Evolutionary conservation across 2,888 invertebrate species (phyloP), one percentile per base, ranked within the genome.

Genomic region (Cheilosia urbana): DNA sequence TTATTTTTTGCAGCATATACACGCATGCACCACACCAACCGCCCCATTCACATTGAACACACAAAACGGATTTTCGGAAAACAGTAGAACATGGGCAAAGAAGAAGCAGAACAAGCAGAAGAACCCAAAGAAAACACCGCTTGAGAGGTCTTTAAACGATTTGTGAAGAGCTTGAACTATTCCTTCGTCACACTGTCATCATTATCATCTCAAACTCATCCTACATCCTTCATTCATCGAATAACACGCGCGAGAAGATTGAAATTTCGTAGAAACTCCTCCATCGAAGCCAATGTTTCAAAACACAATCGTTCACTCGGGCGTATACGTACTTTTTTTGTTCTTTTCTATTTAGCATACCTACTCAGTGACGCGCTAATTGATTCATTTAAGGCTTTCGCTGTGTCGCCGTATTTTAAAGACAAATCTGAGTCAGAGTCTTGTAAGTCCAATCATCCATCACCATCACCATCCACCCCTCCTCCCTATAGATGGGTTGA

Each of bases 371-470:
- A 60, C 40, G 62, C 45, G 77, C 42, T 78, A 78, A 71, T 78
- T 78, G 69, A 78, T 71, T 71, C 69, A 78, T 78, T 69, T 49
- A 51, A 51, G 53, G 62, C 34, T 53, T 34, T 24, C 34, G 27
- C 53, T 60, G 34, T 30, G n/a, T 40, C 62, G 62, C 51, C 76
- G 68, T 53, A 66, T 66, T 60, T 76, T 66, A 51, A 49, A 42
- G 40, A 17, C 45, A 24, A 34, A 47, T 47, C 66, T 24, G 19
- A 66, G 19, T 37, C 57, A 51, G 51, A 21, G 24, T 47, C 49
- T 27, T 47, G 45, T 24, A 75, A 34, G 55, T 21, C 42, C 30
- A 30, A 45, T 47, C 55, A 62, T 45, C 34, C 45, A 34, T 24
- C 17, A 17, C 24, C 51, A 15, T 19, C 24, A 47, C 34, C 42